Percentiles rank a stretch among this genome's conserved stretches.
These are phyloP conservation scores for Caenorhabditis uteleia DNA, from an alignment of 2,888 invertebrate species.

Conservation along the genomic window DNA sequence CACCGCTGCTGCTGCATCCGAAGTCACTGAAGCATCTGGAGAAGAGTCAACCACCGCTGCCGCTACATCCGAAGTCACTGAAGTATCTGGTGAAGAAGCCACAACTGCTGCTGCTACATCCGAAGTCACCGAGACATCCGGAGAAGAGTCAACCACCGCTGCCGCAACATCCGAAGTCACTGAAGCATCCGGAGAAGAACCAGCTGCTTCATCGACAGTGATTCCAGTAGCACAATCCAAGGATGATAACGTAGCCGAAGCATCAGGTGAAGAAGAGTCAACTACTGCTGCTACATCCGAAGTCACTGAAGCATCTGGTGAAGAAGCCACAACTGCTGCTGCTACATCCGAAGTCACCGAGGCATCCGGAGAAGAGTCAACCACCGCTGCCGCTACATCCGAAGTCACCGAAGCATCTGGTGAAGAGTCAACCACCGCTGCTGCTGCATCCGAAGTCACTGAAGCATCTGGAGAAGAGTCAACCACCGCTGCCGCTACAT, in stretches of 20 bases:
- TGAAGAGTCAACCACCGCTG: conserved; percentile 10
- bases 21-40: conserved; percentile 4
- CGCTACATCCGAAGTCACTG: not conserved
- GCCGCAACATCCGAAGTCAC: conserved; percentile 5
- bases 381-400: conserved; percentile 9
- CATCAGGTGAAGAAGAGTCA: conserved; percentile 12
- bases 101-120: not conserved
- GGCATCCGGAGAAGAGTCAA: conserved; percentile 15
- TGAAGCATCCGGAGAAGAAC: conserved; percentile 24
- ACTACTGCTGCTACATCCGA: conserved; percentile 3
- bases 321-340: conserved; percentile 9
- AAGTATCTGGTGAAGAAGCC: conserved; percentile 4
- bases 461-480: conserved; percentile 12
- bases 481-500: conserved; percentile 1
- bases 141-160: conserved; percentile 3
- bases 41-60: conserved; percentile 1
- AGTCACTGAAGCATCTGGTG: conserved; percentile 24
- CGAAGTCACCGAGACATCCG: no score
- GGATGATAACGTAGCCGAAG: conserved; percentile 13
- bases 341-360: no score
- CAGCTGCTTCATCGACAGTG: no score
- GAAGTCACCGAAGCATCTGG: conserved; percentile 6
- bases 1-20: not conserved
- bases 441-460: conserved; percentile 7
- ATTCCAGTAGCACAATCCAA: no score